Evolutionary conservation across 2,888 invertebrate genomes (phyloP), one percentile per base, ranked within the genome.

Genomic region (Hoplodrina blanda): DNA sequence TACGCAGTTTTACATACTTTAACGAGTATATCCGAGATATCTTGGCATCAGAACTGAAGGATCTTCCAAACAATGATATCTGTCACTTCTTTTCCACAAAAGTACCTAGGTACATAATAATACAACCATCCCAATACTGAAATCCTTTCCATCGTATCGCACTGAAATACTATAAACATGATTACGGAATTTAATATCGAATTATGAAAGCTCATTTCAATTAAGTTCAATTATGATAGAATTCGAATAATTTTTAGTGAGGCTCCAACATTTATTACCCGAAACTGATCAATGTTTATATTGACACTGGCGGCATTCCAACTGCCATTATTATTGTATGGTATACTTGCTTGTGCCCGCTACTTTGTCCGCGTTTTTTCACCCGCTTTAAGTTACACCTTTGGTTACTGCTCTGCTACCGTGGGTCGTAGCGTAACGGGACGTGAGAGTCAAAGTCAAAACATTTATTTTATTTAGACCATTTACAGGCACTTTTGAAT

Each of bases 271-370:
- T 75, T 71, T 67, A 72, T 74, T 73, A 66, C 44, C 50, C 20
- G 63, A 53, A 59, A 53, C 53, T 71, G 69, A 80, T 76, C 56
- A 66, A 69, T 74, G 73, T 76, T 78, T 82, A 59, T 78, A 63
- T 66, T 76, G 59, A 73, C 5, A 61, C 73, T 84, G 84, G 81
- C 82, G 20, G 56, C 25, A 72, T 72, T 78, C 82, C 82, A 84
- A 73, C 59, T 33, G 53, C 17, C 55, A 65, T 72, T 72, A 72
- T 69, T 73, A 60, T 70, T 56, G 30, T 46, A 25, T 57, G 30
- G 25, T 60, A 4, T 73, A 25, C 25, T 2, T 25, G 25, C 25
- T 25, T 25, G 25, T 25, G 25, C 25, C 25, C 25, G 25, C 2
- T 25, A 25, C 25, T 25, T 25, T 2, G 25, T 25, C 25, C 25